These are phyloP conservation scores for Pristionchus mayeri DNA, from an alignment of 2,888 invertebrate species.

Conservation along the genomic window DNA sequence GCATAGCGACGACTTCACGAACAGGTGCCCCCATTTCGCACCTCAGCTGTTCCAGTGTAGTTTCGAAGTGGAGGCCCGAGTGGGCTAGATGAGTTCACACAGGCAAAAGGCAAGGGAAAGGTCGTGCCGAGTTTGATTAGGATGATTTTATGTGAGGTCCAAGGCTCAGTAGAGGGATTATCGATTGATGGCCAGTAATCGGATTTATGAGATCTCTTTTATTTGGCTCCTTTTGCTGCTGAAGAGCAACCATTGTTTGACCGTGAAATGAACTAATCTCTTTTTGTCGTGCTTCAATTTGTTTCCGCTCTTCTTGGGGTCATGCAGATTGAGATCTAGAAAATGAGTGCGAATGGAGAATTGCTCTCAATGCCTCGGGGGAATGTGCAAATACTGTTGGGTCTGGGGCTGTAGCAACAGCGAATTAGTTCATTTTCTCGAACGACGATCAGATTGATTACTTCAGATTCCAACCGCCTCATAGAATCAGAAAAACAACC, in stretches of 20 bases:
- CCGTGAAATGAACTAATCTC: background rate
- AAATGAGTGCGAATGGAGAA: background rate
- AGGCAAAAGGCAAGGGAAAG: background rate
- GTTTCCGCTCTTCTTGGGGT: constrained; percentile 5
- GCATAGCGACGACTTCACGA: background rate
- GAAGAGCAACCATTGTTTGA: background rate
- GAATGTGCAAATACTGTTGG: too few relatives aligned
- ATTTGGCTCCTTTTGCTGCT: too few relatives aligned
- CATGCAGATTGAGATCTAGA: background rate
- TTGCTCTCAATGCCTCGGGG: too few relatives aligned
- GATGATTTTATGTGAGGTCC: constrained; percentile 26
- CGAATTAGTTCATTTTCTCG: too few relatives aligned
- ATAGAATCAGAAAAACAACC: too few relatives aligned
- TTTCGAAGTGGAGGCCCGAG: background rate
- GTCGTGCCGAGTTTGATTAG: background rate
- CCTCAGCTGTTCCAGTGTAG: constrained; percentile 5
- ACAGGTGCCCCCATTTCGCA: background rate
- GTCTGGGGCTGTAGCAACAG: too few relatives aligned
- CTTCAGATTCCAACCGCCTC: too few relatives aligned
- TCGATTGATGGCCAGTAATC: background rate
- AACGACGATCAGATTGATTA: too few relatives aligned
- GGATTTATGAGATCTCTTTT: background rate
- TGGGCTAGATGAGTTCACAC: constrained; percentile 14
- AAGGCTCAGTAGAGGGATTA: background rate
- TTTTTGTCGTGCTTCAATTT: background rate